Evolutionary conservation across 2,797 vertebrate genomes (phyloP).

Genomic region (Lacerta agilis): DNA sequence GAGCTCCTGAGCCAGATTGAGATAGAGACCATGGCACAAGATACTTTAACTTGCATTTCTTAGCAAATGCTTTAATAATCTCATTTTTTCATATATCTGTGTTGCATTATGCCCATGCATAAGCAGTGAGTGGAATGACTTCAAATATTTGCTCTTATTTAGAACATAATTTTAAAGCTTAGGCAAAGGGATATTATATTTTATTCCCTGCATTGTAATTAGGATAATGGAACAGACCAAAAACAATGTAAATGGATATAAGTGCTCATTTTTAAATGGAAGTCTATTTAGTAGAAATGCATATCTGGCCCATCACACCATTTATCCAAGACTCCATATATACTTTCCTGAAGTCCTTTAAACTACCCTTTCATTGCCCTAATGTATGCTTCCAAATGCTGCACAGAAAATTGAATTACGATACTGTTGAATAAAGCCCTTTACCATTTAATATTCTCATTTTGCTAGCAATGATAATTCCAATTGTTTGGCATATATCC

Average conservation of each 20-base stretch:
- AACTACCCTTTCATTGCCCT: not conserved
- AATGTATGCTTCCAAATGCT: not conserved
- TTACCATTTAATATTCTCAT: not conserved
- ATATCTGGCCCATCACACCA: not conserved
- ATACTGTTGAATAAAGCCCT: too few relatives aligned
- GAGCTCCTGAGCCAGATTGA: too few relatives aligned
- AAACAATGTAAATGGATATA: not conserved
- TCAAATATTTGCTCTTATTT: not conserved
- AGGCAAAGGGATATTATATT: not conserved
- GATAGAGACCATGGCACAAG: too few relatives aligned
- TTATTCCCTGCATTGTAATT: not conserved
- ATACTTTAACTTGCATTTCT: too few relatives aligned
- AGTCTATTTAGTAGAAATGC: not conserved
- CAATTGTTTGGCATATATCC: too few relatives aligned
- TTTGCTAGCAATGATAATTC: not conserved
- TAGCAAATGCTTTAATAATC: not conserved
- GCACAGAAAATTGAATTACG: not conserved
- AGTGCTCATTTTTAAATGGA: not conserved
- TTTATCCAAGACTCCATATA: not conserved
- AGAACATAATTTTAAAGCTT: not conserved
- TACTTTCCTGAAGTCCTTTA: too few relatives aligned
- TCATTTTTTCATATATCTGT: not conserved
- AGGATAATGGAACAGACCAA: not conserved
- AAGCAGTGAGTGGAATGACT: not conserved
- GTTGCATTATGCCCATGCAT: not conserved